These are phyloP conservation scores for Andrena hattorfiana DNA, from an alignment of 2,888 invertebrate genomes.

Conservation along the genomic window DNA sequence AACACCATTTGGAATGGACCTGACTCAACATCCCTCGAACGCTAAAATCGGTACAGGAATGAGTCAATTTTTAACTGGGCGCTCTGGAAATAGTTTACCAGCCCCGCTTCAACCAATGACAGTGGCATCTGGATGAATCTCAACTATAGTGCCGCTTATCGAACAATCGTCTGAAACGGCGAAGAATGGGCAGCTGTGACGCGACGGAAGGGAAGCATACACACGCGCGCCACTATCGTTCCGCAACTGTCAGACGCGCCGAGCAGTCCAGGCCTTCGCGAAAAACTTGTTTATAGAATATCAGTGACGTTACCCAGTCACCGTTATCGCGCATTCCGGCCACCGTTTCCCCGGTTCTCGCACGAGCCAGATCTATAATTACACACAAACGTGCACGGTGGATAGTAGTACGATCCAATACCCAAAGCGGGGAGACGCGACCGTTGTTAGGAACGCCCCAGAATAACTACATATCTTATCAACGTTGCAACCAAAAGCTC, in stretches of 20 bases:
- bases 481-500: too few species aligned
- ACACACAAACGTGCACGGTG: constrained; percentile 30
- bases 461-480: too few species aligned
- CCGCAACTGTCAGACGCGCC: constrained; percentile 23
- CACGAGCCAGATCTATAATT: constrained; percentile 50
- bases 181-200: background rate
- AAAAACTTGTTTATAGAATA: constrained; percentile 63
- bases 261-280: constrained; percentile 13
- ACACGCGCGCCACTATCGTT: constrained; percentile 20
- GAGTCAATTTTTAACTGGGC: background rate
- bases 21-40: too few species aligned
- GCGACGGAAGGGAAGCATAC: constrained; percentile 17
- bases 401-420: constrained; percentile 26
- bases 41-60: too few species aligned
- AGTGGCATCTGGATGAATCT: background rate
- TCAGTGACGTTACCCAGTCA: constrained; percentile 30
- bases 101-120: background rate
- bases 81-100: background rate
- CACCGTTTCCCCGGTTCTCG: constrained; percentile 29
- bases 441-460: too few species aligned
- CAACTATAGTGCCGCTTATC: constrained; percentile 4
- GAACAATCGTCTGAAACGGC: constrained; percentile 19
- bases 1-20: too few species aligned
- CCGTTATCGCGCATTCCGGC: constrained; percentile 49
- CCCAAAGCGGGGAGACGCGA: constrained; percentile 26